Evolutionary conservation across 2,888 invertebrate genomes (phyloP).

Genomic region (Lochmaea capreae): DNA sequence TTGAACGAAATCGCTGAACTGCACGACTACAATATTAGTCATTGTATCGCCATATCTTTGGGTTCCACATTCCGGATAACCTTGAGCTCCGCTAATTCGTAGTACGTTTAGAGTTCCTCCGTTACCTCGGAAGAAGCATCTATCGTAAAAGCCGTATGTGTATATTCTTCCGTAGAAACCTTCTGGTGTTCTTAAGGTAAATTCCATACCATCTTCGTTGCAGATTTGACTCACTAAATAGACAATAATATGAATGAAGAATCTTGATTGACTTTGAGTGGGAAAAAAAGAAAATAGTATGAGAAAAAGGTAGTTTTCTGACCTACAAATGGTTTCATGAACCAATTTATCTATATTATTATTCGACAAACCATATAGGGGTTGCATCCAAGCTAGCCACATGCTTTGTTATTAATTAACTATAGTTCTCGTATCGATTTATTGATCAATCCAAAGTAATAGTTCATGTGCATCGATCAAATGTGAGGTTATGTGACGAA

Average conservation of each 20-base stretch:
- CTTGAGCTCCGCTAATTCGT: slow-evolving; percentile 88
- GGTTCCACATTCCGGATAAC: slow-evolving; percentile 94
- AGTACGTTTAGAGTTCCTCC: slow-evolving; percentile 87
- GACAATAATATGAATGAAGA: too few relatives aligned
- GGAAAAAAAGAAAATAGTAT: neutral
- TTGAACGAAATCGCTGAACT: slow-evolving; percentile 93
- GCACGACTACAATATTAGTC: slow-evolving; percentile 94
- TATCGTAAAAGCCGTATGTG: slow-evolving; percentile 90
- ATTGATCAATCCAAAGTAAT: too few relatives aligned
- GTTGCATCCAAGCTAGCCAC: too few relatives aligned
- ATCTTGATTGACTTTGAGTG: too few relatives aligned
- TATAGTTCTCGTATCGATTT: too few relatives aligned
- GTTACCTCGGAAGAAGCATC: slow-evolving; percentile 91
- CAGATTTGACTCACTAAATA: slow-evolving; percentile 87
- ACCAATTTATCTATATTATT: too few relatives aligned
- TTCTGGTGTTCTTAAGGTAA: slow-evolving; percentile 88
- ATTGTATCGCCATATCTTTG: slow-evolving; percentile 88
- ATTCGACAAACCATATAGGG: too few relatives aligned
- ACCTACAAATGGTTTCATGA: neutral
- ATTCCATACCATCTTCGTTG: slow-evolving; percentile 95
- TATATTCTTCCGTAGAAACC: slow-evolving; percentile 91
- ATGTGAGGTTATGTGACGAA: too few relatives aligned
- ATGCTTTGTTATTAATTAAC: too few relatives aligned
- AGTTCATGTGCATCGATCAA: too few relatives aligned
- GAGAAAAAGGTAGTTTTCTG: neutral